Evolutionary conservation across 2,113 vertebrate genomes (phyloP).

Genomic region (Pantherophis guttatus): DNA sequence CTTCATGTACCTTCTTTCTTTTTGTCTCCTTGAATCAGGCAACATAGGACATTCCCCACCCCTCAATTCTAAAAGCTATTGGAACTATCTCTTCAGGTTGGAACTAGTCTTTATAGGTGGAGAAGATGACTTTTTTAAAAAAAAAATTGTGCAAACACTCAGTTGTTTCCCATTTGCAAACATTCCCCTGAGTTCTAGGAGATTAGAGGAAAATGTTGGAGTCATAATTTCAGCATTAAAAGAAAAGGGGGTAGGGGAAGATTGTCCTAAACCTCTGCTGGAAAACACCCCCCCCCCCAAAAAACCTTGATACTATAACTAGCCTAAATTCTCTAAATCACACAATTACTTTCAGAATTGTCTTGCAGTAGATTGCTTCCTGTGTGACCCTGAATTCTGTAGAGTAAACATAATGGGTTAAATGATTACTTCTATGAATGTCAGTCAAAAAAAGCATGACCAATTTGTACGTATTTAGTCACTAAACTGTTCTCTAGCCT

Average conservation of each 20-base stretch:
- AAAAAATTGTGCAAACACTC: neutral
- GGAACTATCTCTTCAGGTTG: neutral
- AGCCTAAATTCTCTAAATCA: neutral
- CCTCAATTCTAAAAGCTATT: neutral
- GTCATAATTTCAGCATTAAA: constrained; percentile 8
- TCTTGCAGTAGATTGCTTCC: neutral
- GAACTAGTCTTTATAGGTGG: neutral
- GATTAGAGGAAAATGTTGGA: neutral
- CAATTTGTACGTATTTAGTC: neutral
- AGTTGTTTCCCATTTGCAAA: neutral
- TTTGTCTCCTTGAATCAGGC: neutral
- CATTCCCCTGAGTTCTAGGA: neutral
- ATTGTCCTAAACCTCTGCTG: neutral
- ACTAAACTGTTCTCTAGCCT: neutral
- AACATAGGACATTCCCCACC: neutral
- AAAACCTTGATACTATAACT: neutral
- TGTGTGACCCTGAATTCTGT: neutral
- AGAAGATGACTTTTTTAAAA: neutral
- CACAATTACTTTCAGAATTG: constrained; percentile 4
- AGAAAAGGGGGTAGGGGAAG: neutral
- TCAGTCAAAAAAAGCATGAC: neutral
- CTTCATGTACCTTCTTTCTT: neutral
- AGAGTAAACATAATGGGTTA: neutral
- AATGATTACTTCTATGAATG: constrained; percentile 12
- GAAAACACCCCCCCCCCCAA: too few relatives aligned